phyloP scores from a whole-genome alignment of 1,140 invertebrate genomes.

The Proctacanthus coquilletti region DNA sequence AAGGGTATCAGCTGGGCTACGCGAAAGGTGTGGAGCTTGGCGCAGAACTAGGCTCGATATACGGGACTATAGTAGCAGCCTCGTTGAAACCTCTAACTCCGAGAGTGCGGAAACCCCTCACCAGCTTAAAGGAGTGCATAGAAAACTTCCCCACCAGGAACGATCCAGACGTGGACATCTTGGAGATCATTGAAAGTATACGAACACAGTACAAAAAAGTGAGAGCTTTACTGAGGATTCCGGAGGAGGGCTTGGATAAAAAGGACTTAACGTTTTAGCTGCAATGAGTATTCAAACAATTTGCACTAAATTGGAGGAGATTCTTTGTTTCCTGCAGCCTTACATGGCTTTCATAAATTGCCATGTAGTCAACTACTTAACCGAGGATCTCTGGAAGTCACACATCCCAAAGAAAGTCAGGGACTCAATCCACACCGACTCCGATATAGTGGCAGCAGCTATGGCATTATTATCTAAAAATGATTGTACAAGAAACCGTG shows the following conservation, averaged over 20 bases:
- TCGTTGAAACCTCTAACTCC: conserved; percentile 17
- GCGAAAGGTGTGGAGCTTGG: conserved; percentile 46
- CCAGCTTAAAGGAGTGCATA: conserved; percentile 40
- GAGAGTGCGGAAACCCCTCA: conserved; percentile 34
- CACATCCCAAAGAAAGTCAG: conserved; percentile 38
- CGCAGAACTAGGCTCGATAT: conserved; percentile 43
- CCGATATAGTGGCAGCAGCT: neutral
- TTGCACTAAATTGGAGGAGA: conserved; percentile 39
- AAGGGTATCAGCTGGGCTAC: conserved; percentile 47
- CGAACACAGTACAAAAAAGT: conserved; percentile 48
- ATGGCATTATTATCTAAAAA: conserved; percentile 29
- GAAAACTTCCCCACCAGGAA: conserved; percentile 49
- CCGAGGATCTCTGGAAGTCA: conserved; percentile 45
- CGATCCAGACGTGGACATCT: conserved; percentile 43
- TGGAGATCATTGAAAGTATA: conserved; percentile 41
- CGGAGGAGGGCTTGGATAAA: neutral
- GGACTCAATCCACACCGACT: conserved; percentile 30
- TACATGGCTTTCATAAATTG: conserved; percentile 49
- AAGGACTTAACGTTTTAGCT: conserved; percentile 21
- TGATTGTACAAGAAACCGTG: conserved; percentile 70
- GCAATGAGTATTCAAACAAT: too few relatives aligned
- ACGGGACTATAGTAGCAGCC: conserved; percentile 30
- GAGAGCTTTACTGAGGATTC: conserved; percentile 46
- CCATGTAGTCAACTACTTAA: conserved; percentile 70
- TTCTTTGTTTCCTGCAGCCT: conserved; percentile 39